Percentiles rank a stretch among this genome's conserved stretches.
Conservation (phyloP, 2,113 vertebrate genomes). For the Nibea albiflora region DNA sequence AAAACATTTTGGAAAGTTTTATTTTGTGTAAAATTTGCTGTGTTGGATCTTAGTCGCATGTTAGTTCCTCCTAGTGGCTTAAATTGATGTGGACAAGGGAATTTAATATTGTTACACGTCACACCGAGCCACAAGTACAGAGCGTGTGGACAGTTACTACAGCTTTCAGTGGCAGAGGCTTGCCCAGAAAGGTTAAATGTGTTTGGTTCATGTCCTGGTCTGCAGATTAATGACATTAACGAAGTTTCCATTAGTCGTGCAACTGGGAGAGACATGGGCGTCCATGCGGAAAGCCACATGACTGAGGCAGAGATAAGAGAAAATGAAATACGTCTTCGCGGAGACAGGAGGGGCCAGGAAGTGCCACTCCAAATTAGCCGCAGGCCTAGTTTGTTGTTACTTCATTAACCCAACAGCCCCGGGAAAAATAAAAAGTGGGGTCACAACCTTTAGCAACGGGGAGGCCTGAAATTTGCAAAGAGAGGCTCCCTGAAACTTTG, state of each 20-base stretch:
- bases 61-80: neutral
- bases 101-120: slow-evolving; percentile 56
- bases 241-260: slow-evolving; percentile 93
- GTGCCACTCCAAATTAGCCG: slow-evolving; percentile 99
- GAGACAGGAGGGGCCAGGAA: slow-evolving; percentile 95
- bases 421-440: slow-evolving; percentile 90
- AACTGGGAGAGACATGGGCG: slow-evolving; percentile 90
- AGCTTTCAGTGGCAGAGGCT: slow-evolving; percentile 60
- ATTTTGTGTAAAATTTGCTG: neutral
- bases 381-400: slow-evolving; percentile 94
- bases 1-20: neutral
- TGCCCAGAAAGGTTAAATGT: slow-evolving; percentile 85
- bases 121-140: slow-evolving; percentile 48
- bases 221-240: slow-evolving; percentile 98
- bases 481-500: slow-evolving; percentile 41
- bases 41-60: neutral
- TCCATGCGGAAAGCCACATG: slow-evolving; percentile 98
- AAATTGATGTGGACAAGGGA: slow-evolving; percentile 61
- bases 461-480: slow-evolving; percentile 74
- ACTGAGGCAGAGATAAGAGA: slow-evolving; percentile 96
- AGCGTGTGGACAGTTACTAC: slow-evolving; percentile 51
- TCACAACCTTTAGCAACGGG: slow-evolving; percentile 90
- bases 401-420: slow-evolving; percentile 96
- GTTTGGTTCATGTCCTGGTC: slow-evolving; percentile 91
- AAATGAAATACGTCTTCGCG: slow-evolving; percentile 96